Conservation (phyloP, 1,140 invertebrate genomes). For the Trichogramma pretiosum region DNA sequence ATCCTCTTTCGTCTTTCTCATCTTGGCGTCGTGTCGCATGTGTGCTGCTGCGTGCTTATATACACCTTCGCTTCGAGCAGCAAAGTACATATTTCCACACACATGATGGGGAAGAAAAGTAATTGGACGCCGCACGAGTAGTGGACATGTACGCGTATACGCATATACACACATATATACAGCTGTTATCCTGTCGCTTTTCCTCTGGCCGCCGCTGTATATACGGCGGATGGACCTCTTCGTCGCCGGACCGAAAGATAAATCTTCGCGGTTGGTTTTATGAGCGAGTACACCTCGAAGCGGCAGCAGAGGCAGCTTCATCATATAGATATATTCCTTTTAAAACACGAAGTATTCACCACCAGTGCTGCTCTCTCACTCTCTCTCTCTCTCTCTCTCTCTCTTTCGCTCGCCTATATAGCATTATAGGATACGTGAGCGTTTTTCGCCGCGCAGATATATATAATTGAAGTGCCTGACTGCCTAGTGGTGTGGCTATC, state of each 20-base stretch:
- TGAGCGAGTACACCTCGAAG: conserved; percentile 16
- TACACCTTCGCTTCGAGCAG: too few relatives aligned
- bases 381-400: conserved; percentile 6
- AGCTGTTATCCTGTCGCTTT: conserved; percentile 23
- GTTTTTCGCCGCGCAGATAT: too few relatives aligned
- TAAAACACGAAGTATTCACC: conserved; percentile 17
- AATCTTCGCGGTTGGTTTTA: conserved; percentile 21
- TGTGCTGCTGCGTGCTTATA: too few relatives aligned
- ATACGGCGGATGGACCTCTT: neutral
- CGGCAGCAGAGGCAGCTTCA: too few relatives aligned
- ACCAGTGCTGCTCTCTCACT: neutral
- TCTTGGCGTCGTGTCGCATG: too few relatives aligned
- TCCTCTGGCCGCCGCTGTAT: conserved; percentile 5
- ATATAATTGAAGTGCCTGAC: too few relatives aligned
- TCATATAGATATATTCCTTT: conserved; percentile 13
- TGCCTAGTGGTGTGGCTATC: too few relatives aligned
- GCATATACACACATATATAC: too few relatives aligned
- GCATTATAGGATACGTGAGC: too few relatives aligned
- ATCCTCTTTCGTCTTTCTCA: too few relatives aligned
- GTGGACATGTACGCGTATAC: too few relatives aligned
- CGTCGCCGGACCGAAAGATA: conserved; percentile 18
- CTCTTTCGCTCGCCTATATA: conserved; percentile 1
- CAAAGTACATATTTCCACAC: conserved; percentile 22
- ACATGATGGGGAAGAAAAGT: conserved; percentile 23
- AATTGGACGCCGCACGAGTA: conserved; percentile 25